phyloP scores from a whole-genome alignment of 2,113 vertebrate species.

The Orycteropus afer region DNA sequence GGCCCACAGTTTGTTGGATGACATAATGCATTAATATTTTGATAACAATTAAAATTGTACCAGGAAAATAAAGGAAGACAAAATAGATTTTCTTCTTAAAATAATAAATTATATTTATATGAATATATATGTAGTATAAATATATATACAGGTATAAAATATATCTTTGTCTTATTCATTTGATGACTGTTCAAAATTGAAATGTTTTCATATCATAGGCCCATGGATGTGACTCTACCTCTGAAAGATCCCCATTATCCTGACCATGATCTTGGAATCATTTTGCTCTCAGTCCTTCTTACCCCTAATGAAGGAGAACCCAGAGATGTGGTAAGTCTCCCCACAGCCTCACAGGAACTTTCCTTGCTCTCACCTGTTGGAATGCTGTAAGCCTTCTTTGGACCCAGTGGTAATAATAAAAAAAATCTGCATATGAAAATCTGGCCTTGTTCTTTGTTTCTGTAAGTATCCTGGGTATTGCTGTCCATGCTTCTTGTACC shows the following conservation, averaged over 20 bases:
- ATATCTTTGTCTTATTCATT: background rate
- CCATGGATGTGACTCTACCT: constrained; percentile 91
- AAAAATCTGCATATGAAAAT: background rate
- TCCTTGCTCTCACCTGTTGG: background rate
- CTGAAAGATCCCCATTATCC: constrained; percentile 96
- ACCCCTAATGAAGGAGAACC: constrained; percentile 91
- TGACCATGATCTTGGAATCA: constrained; percentile 92
- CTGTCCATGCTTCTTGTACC: background rate
- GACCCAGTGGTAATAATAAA: background rate
- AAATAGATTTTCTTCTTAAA: constrained; percentile 14
- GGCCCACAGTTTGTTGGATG: background rate
- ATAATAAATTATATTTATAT: background rate
- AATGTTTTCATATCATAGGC: constrained; percentile 83
- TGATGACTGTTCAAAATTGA: constrained; percentile 21
- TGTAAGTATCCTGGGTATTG: background rate
- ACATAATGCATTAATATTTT: background rate
- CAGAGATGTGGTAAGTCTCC: constrained; percentile 91
- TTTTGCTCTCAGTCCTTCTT: constrained; percentile 90
- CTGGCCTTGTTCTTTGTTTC: constrained; percentile 6
- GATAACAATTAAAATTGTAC: background rate
- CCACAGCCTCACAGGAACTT: background rate
- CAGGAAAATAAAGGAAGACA: background rate
- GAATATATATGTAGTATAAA: background rate
- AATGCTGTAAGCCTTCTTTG: background rate
- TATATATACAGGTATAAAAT: background rate